Evolutionary conservation across 2,113 vertebrate species (phyloP), one percentile per base, ranked within the genome.

Genomic region (Coregonus clupeaformis): DNA sequence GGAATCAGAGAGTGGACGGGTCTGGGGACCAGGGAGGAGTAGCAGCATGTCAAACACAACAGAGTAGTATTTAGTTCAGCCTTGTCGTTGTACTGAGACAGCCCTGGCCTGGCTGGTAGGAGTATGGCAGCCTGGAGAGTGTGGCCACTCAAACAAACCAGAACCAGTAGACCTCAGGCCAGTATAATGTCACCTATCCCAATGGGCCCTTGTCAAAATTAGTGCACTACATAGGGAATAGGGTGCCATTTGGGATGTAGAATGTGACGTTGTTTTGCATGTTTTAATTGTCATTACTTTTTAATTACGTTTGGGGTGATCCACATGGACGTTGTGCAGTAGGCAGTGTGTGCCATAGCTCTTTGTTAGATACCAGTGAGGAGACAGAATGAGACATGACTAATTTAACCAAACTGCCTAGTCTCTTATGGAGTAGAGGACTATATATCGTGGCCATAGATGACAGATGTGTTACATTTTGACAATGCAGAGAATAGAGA

Each of bases 211-310:
- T 14, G 12, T 13, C 49, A 42, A 11, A 42, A 11, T 52, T 18
- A 18, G 3, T 13, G 59, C n/a, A 25, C 24, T 24, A 12, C 5
- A 7, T 36, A 36, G 7, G 9, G 5, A 22, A 24, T 62, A 12
- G 59, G 59, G 7, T 22, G n/a, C 6, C 5, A 11, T 16, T 62
- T 25, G 7, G 22, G 12, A 49, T 3, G 5, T 5, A 24, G 12
- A 9, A 78, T 64, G 18, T 77, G 16, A 6, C 6, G 71, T 86
- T 80, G n/a, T n/a, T n/a, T 22, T 85, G 74, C 85, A 84, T 65
- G 75, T 81, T 87, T 81, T 84, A 87, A 82, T 81, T 77, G 74
- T n/a, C 77, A 78, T 88, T 67, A 89, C 78, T 87, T 84, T 84
- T 86, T 82, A 71, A 85, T 86, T 68, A 0, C 20, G 0, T 11